Conservation (phyloP, 2,797 vertebrate genomes). For the Parotocinclus haroldoi region DNA sequence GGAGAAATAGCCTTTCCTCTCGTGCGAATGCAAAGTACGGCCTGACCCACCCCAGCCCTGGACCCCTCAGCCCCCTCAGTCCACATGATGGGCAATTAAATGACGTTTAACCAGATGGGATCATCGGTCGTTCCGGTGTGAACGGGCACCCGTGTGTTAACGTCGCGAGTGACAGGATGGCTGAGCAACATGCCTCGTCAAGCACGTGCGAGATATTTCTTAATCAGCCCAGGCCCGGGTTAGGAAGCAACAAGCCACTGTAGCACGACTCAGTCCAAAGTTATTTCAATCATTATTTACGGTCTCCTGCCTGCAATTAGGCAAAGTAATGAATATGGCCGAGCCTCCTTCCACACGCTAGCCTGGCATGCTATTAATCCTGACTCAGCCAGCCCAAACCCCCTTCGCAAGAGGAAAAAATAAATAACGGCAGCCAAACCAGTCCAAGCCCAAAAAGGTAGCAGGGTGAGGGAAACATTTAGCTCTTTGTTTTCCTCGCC, state of each 20-base stretch:
- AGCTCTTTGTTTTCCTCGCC: too few species aligned
- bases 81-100: too few species aligned
- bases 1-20: constrained; percentile 3
- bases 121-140: too few species aligned
- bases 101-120: too few species aligned
- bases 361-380: constrained; percentile 41
- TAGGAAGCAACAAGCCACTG: constrained; percentile 25
- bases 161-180: constrained; percentile 1
- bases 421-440: not conserved
- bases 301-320: constrained; percentile 49
- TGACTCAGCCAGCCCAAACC: constrained; percentile 47
- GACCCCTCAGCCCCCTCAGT: not conserved
- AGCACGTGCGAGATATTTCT: constrained; percentile 21
- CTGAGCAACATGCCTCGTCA: constrained; percentile 15
- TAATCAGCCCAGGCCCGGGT: constrained; percentile 3
- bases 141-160: constrained; percentile 4
- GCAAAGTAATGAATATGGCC: constrained; percentile 52
- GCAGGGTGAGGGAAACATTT: too few species aligned
- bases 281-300: constrained; percentile 51
- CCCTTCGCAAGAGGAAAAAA: constrained; percentile 19
- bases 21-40: not conserved
- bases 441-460: too few species aligned
- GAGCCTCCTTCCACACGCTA: constrained; percentile 26
- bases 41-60: not conserved
- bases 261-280: constrained; percentile 29